Evolutionary conservation across 2,797 vertebrate genomes (phyloP), one percentile per base, ranked within the genome.

Genomic region (Melopsittacus undulatus): DNA sequence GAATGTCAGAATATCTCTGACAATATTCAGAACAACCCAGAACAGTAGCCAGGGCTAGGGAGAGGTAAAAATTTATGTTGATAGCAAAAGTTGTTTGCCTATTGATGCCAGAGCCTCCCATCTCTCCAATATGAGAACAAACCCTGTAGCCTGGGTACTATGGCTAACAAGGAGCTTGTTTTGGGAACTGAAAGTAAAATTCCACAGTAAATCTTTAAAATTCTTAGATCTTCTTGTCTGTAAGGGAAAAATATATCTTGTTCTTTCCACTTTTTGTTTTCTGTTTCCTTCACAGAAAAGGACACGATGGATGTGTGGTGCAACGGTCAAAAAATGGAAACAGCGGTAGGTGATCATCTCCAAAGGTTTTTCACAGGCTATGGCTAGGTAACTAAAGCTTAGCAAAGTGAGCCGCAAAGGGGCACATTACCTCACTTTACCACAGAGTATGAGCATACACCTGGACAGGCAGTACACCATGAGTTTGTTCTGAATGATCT

Each of bases 241-340:
- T 19, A 34, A 29, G 13, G 8, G 10, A 26, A 17, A 46, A 29
- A 27, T 32, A 7, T 7, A 34, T 7, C 26, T 70, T 45, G 14
- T 51, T 74, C 43, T 64, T 79, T 80, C 36, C 93, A 57, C 73
- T 48, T 74, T 43, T n/a, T 87, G 32, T 80, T 91, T 46, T 90
- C 27, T 13, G 59, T 92, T 86, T 83, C 43, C 59, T 96, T 97
- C 73, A 81, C 98, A 99, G 99, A 99, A 96, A 99, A 99, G 97
- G 99, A 99, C 97, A 99, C 99, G 2, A 99, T 99, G 99, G 99
- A 99, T 63, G 98, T 99, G 70, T 99, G 99, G 99, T 99, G 99
- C 97, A 99, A 99, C 3, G 99, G 99, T 54, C 97, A 99, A 63
- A 99, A 99, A 91, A 98, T 99, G 97, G 99, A 99, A 97, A 99